phyloP scores from a whole-genome alignment of 30 jellyfish, hydroid and myxozoan genomes.

The Clytia hemisphaerica region DNA sequence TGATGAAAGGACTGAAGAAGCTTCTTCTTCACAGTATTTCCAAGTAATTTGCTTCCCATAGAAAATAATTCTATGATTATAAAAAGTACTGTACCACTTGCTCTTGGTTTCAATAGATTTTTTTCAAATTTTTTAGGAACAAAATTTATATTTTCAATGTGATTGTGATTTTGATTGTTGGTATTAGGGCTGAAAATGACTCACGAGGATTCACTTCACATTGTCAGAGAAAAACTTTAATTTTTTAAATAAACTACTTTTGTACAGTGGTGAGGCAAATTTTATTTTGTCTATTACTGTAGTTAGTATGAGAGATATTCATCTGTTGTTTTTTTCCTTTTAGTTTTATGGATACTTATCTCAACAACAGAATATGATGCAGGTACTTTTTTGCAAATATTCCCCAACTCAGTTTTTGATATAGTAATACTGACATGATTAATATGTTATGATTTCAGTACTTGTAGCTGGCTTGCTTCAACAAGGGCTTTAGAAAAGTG shows the following conservation, averaged over 20 bases:
- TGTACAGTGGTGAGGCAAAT: neutral
- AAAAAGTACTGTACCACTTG: too few relatives aligned
- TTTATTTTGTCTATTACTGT: neutral
- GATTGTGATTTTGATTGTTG: neutral
- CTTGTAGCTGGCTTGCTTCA: too few relatives aligned
- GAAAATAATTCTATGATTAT: neutral
- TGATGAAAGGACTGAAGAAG: conserved; percentile 82
- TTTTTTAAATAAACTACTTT: neutral
- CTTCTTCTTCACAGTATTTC: conserved; percentile 91
- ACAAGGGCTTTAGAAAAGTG: too few relatives aligned
- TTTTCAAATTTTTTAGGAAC: neutral
- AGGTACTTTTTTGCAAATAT: conserved; percentile 33
- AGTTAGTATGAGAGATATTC: neutral
- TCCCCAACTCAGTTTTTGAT: neutral
- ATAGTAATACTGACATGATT: too few relatives aligned
- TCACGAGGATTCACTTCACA: neutral
- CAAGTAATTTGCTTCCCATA: conserved; percentile 38
- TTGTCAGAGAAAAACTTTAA: neutral
- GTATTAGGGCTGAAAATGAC: neutral
- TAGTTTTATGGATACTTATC: conserved; percentile 92
- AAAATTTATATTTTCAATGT: neutral
- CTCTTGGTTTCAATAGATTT: neutral
- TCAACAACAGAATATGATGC: conserved; percentile 98
- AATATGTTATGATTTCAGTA: too few relatives aligned
- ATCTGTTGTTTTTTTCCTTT: neutral